These are phyloP conservation scores for Tholera decimalis DNA, from an alignment of 2,888 invertebrate species.

Conservation along the genomic window DNA sequence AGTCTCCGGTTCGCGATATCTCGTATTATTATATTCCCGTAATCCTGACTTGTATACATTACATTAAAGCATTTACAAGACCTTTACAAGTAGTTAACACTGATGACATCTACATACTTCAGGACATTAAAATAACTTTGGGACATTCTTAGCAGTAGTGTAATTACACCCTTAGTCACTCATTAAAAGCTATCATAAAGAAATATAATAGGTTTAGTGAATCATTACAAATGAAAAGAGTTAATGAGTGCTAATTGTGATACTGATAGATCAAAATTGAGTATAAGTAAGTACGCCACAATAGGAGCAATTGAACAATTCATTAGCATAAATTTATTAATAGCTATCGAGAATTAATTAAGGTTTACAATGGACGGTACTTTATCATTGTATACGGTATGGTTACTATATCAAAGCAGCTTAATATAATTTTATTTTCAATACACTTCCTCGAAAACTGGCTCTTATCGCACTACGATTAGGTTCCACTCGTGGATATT, in stretches of 20 bases:
- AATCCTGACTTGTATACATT: too few relatives aligned
- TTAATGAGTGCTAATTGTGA: constrained; percentile 40
- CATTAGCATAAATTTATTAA: constrained; percentile 29
- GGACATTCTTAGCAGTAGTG: not conserved
- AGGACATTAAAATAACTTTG: not conserved
- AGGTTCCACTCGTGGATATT: too few relatives aligned
- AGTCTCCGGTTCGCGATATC: too few relatives aligned
- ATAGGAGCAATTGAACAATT: constrained; percentile 18
- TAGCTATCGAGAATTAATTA: constrained; percentile 34
- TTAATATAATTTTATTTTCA: not conserved
- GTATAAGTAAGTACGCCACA: constrained; percentile 35
- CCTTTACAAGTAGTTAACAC: not conserved
- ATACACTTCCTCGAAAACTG: too few relatives aligned
- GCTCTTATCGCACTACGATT: too few relatives aligned
- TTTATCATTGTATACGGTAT: constrained; percentile 5
- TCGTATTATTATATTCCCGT: too few relatives aligned
- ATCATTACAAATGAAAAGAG: constrained; percentile 38
- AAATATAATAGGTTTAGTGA: constrained; percentile 23
- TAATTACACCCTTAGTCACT: too few relatives aligned
- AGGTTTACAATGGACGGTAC: constrained; percentile 4
- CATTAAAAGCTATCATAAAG: constrained; percentile 10
- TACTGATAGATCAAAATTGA: constrained; percentile 4
- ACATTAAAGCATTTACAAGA: too few relatives aligned
- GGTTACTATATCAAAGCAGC: too few relatives aligned
- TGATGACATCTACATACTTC: not conserved